These are phyloP conservation scores for Myripristis murdjan DNA, from an alignment of 2,797 vertebrate genomes.

Conservation along the genomic window DNA sequence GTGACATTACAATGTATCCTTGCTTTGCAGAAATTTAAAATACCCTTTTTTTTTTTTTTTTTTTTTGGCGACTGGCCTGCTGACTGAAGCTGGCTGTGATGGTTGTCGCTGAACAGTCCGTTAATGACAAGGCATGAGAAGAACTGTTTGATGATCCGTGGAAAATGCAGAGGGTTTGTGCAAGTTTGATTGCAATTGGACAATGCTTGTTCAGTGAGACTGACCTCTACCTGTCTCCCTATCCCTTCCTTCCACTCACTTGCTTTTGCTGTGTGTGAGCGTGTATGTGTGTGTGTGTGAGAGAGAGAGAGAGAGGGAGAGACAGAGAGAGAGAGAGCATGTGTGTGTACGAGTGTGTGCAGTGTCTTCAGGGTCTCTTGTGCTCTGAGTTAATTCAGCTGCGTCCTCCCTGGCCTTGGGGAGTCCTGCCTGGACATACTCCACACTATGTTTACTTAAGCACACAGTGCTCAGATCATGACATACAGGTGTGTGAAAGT, in stretches of 20 bases:
- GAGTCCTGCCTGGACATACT: constrained; percentile 57
- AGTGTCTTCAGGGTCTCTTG: constrained; percentile 39
- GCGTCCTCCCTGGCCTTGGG: constrained; percentile 26
- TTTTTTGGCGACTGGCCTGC: too few relatives aligned
- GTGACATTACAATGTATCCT: too few relatives aligned
- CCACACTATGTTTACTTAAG: constrained; percentile 54
- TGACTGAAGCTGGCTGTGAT: constrained; percentile 19
- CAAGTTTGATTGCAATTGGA: constrained; percentile 8
- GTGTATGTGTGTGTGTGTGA: constrained; percentile 16
- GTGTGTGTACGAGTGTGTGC: not conserved
- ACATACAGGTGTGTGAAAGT: constrained; percentile 11
- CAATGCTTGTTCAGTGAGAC: constrained; percentile 13
- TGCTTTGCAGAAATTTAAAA: too few relatives aligned
- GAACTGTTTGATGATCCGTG: constrained; percentile 15
- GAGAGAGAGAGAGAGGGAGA: too few relatives aligned
- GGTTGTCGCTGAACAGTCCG: constrained; percentile 14
- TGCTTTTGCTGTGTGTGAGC: not conserved
- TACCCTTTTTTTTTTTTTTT: too few relatives aligned
- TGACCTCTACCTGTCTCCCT: not conserved
- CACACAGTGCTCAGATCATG: constrained; percentile 18
- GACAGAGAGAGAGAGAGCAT: too few relatives aligned
- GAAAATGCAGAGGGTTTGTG: not conserved
- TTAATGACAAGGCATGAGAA: constrained; percentile 23
- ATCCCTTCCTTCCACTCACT: not conserved
- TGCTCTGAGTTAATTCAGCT: constrained; percentile 52